These are phyloP conservation scores for Toxonevra muliebris DNA, from an alignment of 2,888 invertebrate genomes.

Conservation along the genomic window DNA sequence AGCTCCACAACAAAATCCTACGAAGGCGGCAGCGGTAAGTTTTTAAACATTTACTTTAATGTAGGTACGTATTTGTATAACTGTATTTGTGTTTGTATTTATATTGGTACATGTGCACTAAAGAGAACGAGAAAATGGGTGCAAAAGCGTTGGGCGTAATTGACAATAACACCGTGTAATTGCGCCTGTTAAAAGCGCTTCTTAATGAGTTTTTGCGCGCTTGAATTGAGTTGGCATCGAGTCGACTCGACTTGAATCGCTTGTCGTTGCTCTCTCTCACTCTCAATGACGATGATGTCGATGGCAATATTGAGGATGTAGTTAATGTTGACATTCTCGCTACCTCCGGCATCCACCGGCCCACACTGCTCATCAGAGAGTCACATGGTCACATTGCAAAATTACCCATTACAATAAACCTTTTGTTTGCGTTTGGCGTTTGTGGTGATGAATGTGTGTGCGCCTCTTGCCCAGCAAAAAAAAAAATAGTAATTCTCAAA, in stretches of 20 bases:
- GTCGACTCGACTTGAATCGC: not conserved
- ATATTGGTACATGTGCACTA: not conserved
- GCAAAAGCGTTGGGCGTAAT: not conserved
- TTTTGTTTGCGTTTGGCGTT: too few relatives aligned
- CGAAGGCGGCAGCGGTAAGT: conserved; percentile 63
- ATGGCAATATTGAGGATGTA: too few relatives aligned
- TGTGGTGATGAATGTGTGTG: too few relatives aligned
- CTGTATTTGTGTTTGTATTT: not conserved
- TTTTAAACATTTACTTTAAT: not conserved
- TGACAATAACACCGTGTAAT: conserved; percentile 7
- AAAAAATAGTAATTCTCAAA: too few relatives aligned
- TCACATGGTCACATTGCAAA: too few relatives aligned
- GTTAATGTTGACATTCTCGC: too few relatives aligned
- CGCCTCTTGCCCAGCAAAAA: too few relatives aligned
- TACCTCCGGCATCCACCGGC: too few relatives aligned
- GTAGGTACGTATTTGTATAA: not conserved
- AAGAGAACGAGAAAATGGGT: not conserved
- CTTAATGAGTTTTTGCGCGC: not conserved
- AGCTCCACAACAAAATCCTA: conserved; percentile 60
- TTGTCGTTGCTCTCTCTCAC: not conserved
- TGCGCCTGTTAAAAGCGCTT: conserved; percentile 4
- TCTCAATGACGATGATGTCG: not conserved
- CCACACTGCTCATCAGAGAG: too few relatives aligned
- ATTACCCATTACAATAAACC: too few relatives aligned
- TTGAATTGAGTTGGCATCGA: not conserved